These are phyloP conservation scores for Idaea aversata DNA, from an alignment of 2,888 invertebrate genomes.

Conservation along the genomic window DNA sequence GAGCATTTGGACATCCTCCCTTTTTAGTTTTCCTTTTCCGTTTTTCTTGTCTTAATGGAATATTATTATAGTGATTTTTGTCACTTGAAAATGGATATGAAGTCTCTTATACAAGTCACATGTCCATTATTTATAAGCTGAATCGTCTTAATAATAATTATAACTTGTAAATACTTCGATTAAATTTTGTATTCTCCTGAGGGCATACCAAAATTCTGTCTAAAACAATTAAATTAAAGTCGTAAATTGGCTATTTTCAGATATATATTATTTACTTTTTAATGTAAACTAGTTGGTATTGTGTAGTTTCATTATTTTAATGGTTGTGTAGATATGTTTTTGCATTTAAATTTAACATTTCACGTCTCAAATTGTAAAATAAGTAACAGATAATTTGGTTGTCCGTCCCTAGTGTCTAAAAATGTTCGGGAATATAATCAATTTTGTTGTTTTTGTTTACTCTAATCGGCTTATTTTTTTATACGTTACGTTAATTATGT, in stretches of 20 bases:
- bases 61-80: too few species aligned
- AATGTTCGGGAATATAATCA: conserved; percentile 14
- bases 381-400: conserved; percentile 49
- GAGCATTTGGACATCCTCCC: background rate
- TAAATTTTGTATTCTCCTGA: conserved; percentile 7
- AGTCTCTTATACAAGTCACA: conserved; percentile 53
- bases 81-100: conserved; percentile 37
- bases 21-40: conserved; percentile 11
- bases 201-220: background rate
- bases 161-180: conserved; percentile 55
- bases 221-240: conserved; percentile 28
- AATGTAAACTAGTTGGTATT: conserved; percentile 38
- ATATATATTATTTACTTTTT: conserved; percentile 44
- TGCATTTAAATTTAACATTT: conserved; percentile 53
- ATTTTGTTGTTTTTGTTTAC: too few species aligned
- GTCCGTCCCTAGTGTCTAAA: conserved; percentile 66
- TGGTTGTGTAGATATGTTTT: conserved; percentile 61
- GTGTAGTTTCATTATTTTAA: conserved; percentile 41
- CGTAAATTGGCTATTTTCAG: conserved; percentile 53
- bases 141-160: conserved; percentile 33
- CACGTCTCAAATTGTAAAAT: conserved; percentile 30
- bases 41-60: too few species aligned
- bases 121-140: conserved; percentile 61
- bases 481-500: conserved; percentile 1
- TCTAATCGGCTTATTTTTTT: conserved; percentile 15